A percentile compares a stretch with the other conserved stretches of the same genome.
Evolutionary conservation across 2,113 vertebrate species (phyloP).

Genomic region (Dolichotis patagonum): DNA sequence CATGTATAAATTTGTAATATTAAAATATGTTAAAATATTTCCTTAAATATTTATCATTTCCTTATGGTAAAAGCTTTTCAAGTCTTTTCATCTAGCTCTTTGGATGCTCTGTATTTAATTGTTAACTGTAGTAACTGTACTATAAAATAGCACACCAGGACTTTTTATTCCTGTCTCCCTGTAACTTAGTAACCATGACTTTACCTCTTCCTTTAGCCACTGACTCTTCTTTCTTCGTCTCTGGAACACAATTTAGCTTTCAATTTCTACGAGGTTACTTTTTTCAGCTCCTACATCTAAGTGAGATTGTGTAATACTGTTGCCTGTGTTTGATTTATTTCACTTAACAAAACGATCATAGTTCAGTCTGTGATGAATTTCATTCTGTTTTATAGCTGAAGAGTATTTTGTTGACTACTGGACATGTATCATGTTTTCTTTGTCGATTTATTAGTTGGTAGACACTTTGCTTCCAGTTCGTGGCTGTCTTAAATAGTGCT

Average conservation of each 20-base stretch:
- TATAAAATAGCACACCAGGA: background rate
- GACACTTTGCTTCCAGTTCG: background rate
- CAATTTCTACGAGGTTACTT: background rate
- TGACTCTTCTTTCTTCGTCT: background rate
- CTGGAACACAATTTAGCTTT: background rate
- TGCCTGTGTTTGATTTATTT: background rate
- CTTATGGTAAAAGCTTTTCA: background rate
- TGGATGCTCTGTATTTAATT: background rate
- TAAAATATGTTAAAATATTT: background rate
- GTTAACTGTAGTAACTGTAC: fast-evolving
- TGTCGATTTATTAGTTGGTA: background rate
- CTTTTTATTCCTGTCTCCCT: background rate
- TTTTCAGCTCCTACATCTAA: background rate
- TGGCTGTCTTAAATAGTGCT: background rate
- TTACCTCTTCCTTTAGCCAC: background rate
- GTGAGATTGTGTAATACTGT: background rate
- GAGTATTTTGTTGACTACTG: background rate
- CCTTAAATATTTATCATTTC: background rate
- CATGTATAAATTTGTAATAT: background rate
- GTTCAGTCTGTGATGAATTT: background rate
- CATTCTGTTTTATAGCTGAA: background rate
- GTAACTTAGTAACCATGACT: background rate
- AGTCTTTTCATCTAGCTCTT: background rate
- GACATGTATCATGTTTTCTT: background rate
- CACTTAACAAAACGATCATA: background rate